phyloP scores from a whole-genome alignment of 2,113 vertebrate species.

The Sphaerodactylus townsendi region DNA sequence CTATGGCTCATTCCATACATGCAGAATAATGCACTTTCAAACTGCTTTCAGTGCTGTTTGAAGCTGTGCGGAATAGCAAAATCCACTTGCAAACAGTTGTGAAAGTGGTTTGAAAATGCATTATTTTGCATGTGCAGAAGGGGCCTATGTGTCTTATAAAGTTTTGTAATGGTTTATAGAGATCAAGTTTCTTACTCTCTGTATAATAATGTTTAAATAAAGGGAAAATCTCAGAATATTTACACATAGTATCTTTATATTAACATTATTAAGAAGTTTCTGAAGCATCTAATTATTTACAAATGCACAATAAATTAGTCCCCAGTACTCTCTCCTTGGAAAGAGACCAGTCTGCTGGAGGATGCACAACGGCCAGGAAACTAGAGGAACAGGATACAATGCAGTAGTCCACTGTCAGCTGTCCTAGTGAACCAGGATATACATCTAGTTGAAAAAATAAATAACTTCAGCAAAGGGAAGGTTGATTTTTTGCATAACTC shows the following conservation, averaged over 20 bases:
- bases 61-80: no score
- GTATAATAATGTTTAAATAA: no score
- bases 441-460: not conserved
- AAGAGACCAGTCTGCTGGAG: not conserved
- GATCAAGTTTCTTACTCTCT: no score
- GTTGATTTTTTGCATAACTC: not conserved
- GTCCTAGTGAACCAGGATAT: not conserved
- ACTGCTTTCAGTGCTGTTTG: no score
- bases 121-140: no score
- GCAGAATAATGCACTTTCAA: no score
- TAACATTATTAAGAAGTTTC: not conserved
- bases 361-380: not conserved
- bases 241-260: not conserved
- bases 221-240: no score
- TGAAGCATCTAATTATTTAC: not conserved
- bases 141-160: no score
- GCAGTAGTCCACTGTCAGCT: not conserved
- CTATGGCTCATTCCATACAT: no score
- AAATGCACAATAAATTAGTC: not conserved
- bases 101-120: no score
- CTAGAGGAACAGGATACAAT: not conserved
- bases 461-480: not conserved
- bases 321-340: not conserved
- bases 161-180: no score
- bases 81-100: no score